Percentiles rank a stretch among this genome's conserved stretches.
phyloP scores from a whole-genome alignment of 2,888 invertebrate species.

The Molorchus minor region DNA sequence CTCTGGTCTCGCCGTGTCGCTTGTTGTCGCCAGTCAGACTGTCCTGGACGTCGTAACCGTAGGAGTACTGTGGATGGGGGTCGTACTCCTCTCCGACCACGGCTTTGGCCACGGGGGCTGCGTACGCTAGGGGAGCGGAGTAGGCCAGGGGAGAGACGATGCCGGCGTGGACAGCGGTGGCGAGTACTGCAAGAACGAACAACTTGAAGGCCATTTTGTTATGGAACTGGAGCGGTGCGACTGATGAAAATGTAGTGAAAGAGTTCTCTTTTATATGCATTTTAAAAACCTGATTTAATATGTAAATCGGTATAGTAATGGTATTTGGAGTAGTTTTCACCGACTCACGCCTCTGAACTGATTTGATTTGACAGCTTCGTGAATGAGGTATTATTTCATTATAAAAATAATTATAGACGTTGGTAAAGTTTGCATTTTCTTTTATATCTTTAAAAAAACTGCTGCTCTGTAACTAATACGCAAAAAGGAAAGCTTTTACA shows the following conservation, averaged over 20 bases:
- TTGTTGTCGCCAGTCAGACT: constrained; percentile 63
- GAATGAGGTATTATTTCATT: no score
- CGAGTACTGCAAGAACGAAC: background rate
- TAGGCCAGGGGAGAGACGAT: background rate
- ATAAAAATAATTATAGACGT: no score
- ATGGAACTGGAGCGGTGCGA: constrained; percentile 11
- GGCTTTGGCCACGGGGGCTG: constrained; percentile 36
- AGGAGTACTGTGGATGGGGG: constrained; percentile 54
- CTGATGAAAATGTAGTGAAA: background rate
- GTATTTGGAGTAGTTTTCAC: background rate
- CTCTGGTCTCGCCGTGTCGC: constrained; percentile 65
- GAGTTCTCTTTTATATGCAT: constrained; percentile 2
- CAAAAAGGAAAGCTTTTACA: no score
- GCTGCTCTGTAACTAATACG: no score
- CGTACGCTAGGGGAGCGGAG: background rate
- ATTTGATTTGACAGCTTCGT: no score
- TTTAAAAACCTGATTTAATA: constrained; percentile 3
- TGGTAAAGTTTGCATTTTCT: no score
- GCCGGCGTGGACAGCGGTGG: background rate
- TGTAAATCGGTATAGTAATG: constrained; percentile 1
- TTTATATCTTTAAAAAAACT: no score
- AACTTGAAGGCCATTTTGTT: constrained; percentile 40
- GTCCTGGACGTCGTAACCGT: constrained; percentile 54
- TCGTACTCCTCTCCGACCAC: constrained; percentile 49
- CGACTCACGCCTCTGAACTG: no score